phyloP scores from a whole-genome alignment of 2,797 vertebrate genomes.

The Gobio occitaniae region DNA sequence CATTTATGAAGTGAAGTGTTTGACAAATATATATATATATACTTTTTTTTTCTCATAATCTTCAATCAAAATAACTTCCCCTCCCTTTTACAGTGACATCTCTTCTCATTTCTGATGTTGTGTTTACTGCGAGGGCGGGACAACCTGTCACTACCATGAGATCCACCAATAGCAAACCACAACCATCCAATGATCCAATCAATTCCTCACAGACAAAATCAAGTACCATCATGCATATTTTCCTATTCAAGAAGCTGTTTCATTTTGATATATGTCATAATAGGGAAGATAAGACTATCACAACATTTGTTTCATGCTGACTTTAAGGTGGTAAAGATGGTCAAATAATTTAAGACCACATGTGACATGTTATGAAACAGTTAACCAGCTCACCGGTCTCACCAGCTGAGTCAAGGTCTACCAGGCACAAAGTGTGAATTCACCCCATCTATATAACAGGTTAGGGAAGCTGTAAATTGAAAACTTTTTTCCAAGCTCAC shows the following conservation, averaged over 20 bases:
- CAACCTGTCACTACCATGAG: neutral
- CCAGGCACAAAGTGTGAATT: neutral
- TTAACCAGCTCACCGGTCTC: neutral
- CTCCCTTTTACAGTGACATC: neutral
- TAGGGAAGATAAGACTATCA: neutral
- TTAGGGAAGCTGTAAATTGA: neutral
- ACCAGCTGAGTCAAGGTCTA: neutral
- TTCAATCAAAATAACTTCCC: neutral
- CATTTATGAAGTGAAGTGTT: no score
- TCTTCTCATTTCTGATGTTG: neutral
- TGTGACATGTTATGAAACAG: neutral
- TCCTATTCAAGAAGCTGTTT: neutral
- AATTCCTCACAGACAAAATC: neutral
- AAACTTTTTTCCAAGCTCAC: slow-evolving; percentile 61
- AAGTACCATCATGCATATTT: neutral
- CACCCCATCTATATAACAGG: neutral
- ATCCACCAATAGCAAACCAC: neutral
- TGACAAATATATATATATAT: no score
- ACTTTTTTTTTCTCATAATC: no score
- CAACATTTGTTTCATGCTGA: neutral
- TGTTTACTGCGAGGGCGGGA: neutral
- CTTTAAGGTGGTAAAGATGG: neutral
- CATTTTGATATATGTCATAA: neutral
- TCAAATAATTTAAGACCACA: neutral
- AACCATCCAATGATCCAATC: neutral